Base-by-base conservation (phyloP, 2,888 invertebrate genomes). In the Melieria picta region DNA sequence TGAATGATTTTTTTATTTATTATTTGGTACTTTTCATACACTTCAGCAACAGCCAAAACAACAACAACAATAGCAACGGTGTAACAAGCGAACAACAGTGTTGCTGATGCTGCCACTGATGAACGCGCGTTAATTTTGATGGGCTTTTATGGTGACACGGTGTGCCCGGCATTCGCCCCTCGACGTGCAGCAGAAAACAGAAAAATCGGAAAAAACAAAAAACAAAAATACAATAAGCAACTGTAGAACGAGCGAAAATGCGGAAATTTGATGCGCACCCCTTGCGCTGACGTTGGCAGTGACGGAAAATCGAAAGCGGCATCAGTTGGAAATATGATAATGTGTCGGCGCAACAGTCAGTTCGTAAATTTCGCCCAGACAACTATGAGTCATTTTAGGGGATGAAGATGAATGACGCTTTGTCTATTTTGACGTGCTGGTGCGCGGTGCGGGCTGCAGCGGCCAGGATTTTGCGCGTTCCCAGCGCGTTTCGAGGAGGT, bases 391-490 rank as follows among this genome's bases (percentile, higher is more conserved):
- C 11, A 10, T 61, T 67, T 67, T 67, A 56, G 67, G 67, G 67
- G 67, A 48, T 67, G 67, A 7, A 57, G 11, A 47, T 82, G 82
- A 83, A 82, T 81, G 81, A 84, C 82, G 83, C 83, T 83, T 80
- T 81, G 81, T 81, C 79, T 80, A 79, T 81, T 81, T 81, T 84
- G 84, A 84, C 82, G 81, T 81, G 13, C 45, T 57, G 69, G 16
- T 52, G 30, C 30, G 16, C 16, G 16, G 16, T 16, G 16, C 16
- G 16, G 16, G 16, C 30, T 30, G 30, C 30, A 2, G 16, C 16
- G 30, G 30, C 30, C 30, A 30, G 30, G 30, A 30, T 30, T 30
- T 30, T 30, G 30, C 3, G 30, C 30, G 30, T 30, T 30, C 30
- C 30, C 30, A 30, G 30, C 30, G 30, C 30, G 3, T 30, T 30